Base-by-base conservation (phyloP, 2,888 invertebrate species). In the Pseudococcus jackbeardsleyi region DNA sequence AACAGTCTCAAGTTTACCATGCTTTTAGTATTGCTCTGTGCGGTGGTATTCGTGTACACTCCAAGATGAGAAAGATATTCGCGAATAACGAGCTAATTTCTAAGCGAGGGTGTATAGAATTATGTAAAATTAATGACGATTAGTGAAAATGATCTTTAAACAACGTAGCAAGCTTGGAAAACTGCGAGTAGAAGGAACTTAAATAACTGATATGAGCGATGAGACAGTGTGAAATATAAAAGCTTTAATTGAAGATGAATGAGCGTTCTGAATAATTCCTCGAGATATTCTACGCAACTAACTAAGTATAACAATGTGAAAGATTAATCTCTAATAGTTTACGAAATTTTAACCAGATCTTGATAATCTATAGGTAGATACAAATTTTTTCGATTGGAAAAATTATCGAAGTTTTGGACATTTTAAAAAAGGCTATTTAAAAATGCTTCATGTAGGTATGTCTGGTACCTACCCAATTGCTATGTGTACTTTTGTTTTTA, bases 91-190 rank as follows among this genome's bases (percentile, higher is more conserved):
- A 68, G 68, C 54, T 26, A 22, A 22, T 68, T 68, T 68, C 15
- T 5, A 26, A 68, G 22, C 26, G 26, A 68, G 19, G 26, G 68
- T 68, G 26, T 68, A 26, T 12, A 26, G 68, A 68, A 68, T 68
- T 68, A 68, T 68, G 26, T 68, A 68, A 68, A 68, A 68, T 68
- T 68, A 68, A 68, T 26, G 68, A 68, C 68, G 68, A 68, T 68
- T 68, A 68, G 68, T 15, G 68, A 68, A 68, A 68, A 68, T 26
- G 9, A 68, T 68, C 68, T 68, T 68, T 68, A 33, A 33, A 68
- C 68, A 26, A 68, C 26, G 68, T 68, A 26, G 68, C 68, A 8
- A 12, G 68, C 68, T 68, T 68, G 54, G 54, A 12, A 54, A 54
- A 54, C 17, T 54, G n/a, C n/a, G 15, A 54, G 6, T 54, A 54